These are phyloP conservation scores for Junonia oenone DNA, from an alignment of 2,888 invertebrate species.

Conservation along the genomic window DNA sequence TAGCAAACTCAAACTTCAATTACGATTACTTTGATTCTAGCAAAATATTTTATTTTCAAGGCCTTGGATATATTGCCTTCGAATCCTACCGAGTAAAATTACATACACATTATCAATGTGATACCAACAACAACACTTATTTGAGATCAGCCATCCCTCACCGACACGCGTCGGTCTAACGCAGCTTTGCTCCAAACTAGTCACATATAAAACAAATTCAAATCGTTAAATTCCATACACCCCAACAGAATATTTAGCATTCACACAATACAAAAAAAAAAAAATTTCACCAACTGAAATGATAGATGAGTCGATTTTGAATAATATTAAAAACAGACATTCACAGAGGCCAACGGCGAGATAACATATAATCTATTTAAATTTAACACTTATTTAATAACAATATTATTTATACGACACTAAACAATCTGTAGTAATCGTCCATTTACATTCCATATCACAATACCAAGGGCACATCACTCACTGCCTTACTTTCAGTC, in stretches of 20 bases:
- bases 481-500: slow-evolving; percentile 31
- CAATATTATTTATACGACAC: slow-evolving; percentile 52
- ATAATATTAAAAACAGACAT: slow-evolving; percentile 75
- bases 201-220: slow-evolving; percentile 36
- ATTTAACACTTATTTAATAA: slow-evolving; percentile 68
- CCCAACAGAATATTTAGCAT: slow-evolving; percentile 33
- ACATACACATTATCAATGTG: slow-evolving; percentile 37
- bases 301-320: slow-evolving; percentile 48
- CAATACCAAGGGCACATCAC: slow-evolving; percentile 61
- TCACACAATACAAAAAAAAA: slow-evolving; percentile 24
- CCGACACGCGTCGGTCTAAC: slow-evolving; percentile 22
- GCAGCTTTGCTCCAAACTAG: slow-evolving; percentile 35
- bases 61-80: slow-evolving; percentile 58
- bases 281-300: slow-evolving; percentile 17
- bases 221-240: slow-evolving; percentile 22
- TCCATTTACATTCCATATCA: slow-evolving; percentile 54
- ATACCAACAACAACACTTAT: slow-evolving; percentile 50
- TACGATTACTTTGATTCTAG: slow-evolving; percentile 55
- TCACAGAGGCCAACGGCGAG: slow-evolving; percentile 51
- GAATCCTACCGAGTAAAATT: slow-evolving; percentile 40
- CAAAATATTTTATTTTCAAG: slow-evolving; percentile 40
- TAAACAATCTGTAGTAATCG: slow-evolving; percentile 49
- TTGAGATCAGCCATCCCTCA: slow-evolving; percentile 57
- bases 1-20: slow-evolving; percentile 46
- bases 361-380: slow-evolving; percentile 59